Evolutionary conservation across 2,113 vertebrate genomes (phyloP).

Genomic region (Syrrhaptes paradoxus): DNA sequence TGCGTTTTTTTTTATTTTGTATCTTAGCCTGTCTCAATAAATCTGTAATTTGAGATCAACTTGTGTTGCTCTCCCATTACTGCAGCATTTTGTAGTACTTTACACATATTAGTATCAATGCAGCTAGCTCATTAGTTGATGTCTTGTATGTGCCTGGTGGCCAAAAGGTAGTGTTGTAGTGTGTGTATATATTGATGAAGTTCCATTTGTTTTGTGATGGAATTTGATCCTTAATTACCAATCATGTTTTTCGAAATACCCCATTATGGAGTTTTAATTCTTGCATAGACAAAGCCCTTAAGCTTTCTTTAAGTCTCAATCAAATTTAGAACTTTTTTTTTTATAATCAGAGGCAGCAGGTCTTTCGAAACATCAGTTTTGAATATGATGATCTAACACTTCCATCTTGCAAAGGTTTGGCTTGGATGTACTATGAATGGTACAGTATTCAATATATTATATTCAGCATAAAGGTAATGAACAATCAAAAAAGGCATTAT

Average conservation of each 20-base stretch:
- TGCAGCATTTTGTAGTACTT: neutral
- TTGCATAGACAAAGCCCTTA: neutral
- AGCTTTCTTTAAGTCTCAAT: neutral
- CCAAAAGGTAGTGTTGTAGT: neutral
- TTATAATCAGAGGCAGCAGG: neutral
- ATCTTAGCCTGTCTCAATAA: neutral
- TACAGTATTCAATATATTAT: neutral
- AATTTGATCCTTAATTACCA: neutral
- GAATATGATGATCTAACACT: neutral
- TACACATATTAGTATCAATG: neutral
- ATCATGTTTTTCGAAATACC: neutral
- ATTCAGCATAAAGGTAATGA: neutral
- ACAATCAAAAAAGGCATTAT: neutral
- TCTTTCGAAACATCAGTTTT: neutral
- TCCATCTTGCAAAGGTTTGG: neutral
- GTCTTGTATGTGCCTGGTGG: neutral
- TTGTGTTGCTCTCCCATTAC: neutral
- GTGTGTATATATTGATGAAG: neutral
- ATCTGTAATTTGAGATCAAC: neutral
- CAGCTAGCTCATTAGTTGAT: neutral
- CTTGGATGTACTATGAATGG: neutral
- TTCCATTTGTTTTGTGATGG: neutral
- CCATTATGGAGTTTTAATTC: neutral
- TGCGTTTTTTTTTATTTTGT: neutral
- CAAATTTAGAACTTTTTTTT: neutral